Percentiles rank a stretch among this genome's conserved stretches.
These are phyloP conservation scores for Apistogramma diplotaenia DNA, from an alignment of 2,113 vertebrate species.

Conservation along the genomic window DNA sequence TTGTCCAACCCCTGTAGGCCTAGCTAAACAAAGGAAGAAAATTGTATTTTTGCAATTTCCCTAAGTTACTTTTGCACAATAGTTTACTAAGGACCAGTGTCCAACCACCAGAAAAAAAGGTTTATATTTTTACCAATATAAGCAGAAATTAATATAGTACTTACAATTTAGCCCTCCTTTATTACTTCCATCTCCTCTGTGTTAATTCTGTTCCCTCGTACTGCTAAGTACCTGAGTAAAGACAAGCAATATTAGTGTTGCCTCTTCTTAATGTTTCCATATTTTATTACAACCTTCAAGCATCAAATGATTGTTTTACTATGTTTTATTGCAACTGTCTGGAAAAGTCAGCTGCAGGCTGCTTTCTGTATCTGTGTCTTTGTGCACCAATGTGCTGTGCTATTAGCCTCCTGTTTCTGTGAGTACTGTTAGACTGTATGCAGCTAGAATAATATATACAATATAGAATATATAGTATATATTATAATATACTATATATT, in stretches of 20 bases:
- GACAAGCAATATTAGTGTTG: slow-evolving; percentile 22
- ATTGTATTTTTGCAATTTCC: background rate
- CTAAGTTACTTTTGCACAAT: background rate
- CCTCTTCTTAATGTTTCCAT: slow-evolving; percentile 36
- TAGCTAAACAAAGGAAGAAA: background rate
- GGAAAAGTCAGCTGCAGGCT: slow-evolving; percentile 2
- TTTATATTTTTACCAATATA: background rate
- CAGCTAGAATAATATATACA: too few species aligned
- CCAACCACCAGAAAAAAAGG: background rate
- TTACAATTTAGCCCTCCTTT: background rate
- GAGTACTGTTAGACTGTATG: background rate
- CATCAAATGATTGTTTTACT: slow-evolving; percentile 31
- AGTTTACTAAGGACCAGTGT: background rate
- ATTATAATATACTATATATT: too few species aligned
- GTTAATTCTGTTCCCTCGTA: background rate
- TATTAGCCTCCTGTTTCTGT: too few species aligned
- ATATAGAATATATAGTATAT: too few species aligned
- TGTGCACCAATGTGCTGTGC: background rate
- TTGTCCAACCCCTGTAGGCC: too few species aligned
- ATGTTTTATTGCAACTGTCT: slow-evolving; percentile 37
- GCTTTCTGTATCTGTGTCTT: background rate
- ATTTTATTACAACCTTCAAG: slow-evolving; percentile 35
- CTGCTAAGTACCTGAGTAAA: slow-evolving; percentile 21
- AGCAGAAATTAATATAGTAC: background rate
- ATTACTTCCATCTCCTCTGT: background rate